Percentiles rank a stretch among this genome's conserved stretches.
Evolutionary conservation across 2,797 vertebrate species (phyloP).

Genomic region (Sebastes flavidus): DNA sequence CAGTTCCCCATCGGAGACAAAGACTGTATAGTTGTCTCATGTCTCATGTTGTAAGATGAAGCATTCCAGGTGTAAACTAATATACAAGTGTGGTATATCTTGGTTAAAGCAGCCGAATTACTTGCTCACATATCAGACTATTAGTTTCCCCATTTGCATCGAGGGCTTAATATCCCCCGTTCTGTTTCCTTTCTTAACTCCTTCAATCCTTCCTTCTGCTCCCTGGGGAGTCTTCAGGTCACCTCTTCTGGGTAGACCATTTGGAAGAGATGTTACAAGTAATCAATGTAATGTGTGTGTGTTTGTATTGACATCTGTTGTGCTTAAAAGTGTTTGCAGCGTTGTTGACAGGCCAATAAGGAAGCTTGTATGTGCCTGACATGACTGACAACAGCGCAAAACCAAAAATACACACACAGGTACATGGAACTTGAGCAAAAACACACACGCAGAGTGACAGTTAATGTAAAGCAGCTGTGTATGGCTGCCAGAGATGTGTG

Average conservation of each 20-base stretch:
- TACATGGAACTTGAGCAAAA: background rate
- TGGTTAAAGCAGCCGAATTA: conserved; percentile 9
- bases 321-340: conserved; percentile 55
- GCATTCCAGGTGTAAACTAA: background rate
- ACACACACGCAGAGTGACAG: conserved; percentile 2
- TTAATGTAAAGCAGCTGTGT: conserved; percentile 41
- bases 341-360: conserved; percentile 56
- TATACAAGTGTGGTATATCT: background rate
- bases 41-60: background rate
- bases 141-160: conserved; percentile 20
- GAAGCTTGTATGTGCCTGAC: conserved; percentile 13
- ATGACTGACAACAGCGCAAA: conserved; percentile 26
- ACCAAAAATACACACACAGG: background rate
- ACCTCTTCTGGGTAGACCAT: conserved; percentile 34
- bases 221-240: conserved; percentile 50
- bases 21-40: no score
- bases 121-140: conserved; percentile 2
- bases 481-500: conserved; percentile 11
- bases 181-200: conserved; percentile 42
- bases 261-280: conserved; percentile 53
- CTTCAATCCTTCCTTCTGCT: conserved; percentile 25
- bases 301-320: conserved; percentile 63
- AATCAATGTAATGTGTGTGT: conserved; percentile 62
- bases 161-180: conserved; percentile 16
- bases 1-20: rapidly evolving